A percentile compares a stretch with the other conserved stretches of the same genome.
These are phyloP conservation scores for Globicephala melas DNA, from an alignment of 2,113 vertebrate species.

Conservation along the genomic window DNA sequence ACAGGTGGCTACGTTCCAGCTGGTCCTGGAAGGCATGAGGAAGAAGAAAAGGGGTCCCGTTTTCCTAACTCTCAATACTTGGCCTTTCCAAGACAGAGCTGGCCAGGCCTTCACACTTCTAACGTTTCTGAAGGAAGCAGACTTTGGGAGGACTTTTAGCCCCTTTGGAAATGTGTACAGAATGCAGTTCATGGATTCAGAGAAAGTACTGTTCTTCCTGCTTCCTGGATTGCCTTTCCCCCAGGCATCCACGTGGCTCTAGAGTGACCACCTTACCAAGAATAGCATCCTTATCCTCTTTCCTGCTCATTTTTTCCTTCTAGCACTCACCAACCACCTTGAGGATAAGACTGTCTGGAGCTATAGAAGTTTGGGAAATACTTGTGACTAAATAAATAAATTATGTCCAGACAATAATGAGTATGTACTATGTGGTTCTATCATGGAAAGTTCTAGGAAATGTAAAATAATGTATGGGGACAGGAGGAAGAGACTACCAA, in stretches of 20 bases:
- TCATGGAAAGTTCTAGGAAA: neutral
- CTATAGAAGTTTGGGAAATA: neutral
- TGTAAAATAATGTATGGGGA: neutral
- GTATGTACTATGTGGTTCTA: rapidly evolving
- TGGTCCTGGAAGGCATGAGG: neutral
- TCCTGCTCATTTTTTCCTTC: neutral
- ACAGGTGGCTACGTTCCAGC: neutral
- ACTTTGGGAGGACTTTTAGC: neutral
- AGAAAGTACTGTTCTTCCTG: neutral
- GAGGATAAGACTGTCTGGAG: neutral
- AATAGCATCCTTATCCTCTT: neutral
- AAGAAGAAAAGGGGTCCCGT: neutral
- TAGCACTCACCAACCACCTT: neutral
- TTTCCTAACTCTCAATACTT: neutral
- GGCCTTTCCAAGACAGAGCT: neutral
- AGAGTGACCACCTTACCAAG: too few species aligned
- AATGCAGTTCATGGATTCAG: neutral
- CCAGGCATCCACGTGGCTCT: too few species aligned
- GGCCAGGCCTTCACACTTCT: neutral
- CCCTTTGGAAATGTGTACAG: neutral
- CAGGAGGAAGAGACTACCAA: neutral
- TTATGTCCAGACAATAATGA: neutral
- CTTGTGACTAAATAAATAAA: neutral
- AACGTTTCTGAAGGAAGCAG: neutral
- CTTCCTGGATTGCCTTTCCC: neutral